These are phyloP conservation scores for Acanthurus leucopareius DNA, from an alignment of 2,797 vertebrate genomes.

Conservation along the genomic window DNA sequence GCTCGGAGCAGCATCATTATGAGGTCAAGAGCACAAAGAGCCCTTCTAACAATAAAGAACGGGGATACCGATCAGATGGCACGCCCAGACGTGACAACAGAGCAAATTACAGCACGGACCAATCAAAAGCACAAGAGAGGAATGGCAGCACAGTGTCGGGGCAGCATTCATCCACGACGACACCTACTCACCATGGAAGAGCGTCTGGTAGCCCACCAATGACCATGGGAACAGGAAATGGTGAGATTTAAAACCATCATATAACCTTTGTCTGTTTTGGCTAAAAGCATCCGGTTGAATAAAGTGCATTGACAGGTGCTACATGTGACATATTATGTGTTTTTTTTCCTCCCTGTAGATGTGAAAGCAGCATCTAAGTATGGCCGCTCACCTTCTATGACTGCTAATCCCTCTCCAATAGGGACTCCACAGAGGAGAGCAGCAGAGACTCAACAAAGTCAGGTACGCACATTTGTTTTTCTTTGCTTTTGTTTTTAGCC, in stretches of 20 bases:
- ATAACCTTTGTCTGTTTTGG: background rate
- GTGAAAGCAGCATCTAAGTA: conserved; percentile 90
- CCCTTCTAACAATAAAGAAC: conserved; percentile 87
- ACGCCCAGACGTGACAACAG: conserved; percentile 92
- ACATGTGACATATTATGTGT: background rate
- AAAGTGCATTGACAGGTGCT: background rate
- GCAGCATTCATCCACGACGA: conserved; percentile 85
- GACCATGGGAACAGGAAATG: conserved; percentile 89
- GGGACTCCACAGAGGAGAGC: conserved; percentile 92
- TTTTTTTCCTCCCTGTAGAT: conserved; percentile 81
- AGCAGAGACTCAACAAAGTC: conserved; percentile 90
- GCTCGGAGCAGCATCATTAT: conserved; percentile 73
- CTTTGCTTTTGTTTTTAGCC: background rate
- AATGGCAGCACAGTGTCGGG: conserved; percentile 88
- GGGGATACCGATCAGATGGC: conserved; percentile 90
- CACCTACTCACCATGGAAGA: conserved; percentile 91
- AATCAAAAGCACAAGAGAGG: conserved; percentile 95
- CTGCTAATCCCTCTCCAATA: conserved; percentile 91
- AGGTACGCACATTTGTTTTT: conserved; percentile 81
- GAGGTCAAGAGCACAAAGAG: conserved; percentile 77
- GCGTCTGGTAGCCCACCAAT: conserved; percentile 93
- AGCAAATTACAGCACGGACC: conserved; percentile 87
- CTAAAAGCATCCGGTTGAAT: background rate
- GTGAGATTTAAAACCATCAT: conserved; percentile 75
- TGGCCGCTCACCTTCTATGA: conserved; percentile 90